These are phyloP conservation scores for Sterna hirundo DNA, from an alignment of 2,113 vertebrate genomes.

Conservation along the genomic window DNA sequence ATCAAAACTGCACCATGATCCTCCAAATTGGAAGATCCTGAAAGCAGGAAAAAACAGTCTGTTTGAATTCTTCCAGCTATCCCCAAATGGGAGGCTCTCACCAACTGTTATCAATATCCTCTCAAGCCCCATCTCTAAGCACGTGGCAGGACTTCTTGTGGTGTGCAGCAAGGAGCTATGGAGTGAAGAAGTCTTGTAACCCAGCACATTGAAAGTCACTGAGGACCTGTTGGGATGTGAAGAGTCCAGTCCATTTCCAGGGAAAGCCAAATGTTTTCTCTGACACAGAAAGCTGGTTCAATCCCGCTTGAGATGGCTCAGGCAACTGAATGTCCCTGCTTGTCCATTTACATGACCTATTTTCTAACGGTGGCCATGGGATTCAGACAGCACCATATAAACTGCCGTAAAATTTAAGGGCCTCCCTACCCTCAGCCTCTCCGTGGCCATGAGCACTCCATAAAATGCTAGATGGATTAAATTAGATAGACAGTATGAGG, in stretches of 20 bases:
- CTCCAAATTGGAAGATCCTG: neutral
- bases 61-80: neutral
- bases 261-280: neutral
- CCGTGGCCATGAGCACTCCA: neutral
- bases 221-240: neutral
- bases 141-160: neutral
- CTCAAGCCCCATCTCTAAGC: neutral
- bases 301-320: neutral
- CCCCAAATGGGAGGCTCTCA: neutral
- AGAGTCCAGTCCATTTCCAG: neutral
- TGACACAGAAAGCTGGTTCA: neutral
- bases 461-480: constrained; percentile 10
- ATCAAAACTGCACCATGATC: neutral
- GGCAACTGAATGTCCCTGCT: neutral
- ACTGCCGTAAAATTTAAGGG: neutral
- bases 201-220: neutral
- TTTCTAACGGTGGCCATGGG: neutral
- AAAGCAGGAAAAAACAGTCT: neutral
- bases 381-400: neutral
- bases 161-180: neutral
- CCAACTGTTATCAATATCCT: neutral
- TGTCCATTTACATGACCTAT: neutral
- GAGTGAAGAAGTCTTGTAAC: neutral
- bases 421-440: neutral
- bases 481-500: neutral